These are phyloP conservation scores for Cydia strobilella DNA, from an alignment of 1,140 invertebrate species.

Conservation along the genomic window DNA sequence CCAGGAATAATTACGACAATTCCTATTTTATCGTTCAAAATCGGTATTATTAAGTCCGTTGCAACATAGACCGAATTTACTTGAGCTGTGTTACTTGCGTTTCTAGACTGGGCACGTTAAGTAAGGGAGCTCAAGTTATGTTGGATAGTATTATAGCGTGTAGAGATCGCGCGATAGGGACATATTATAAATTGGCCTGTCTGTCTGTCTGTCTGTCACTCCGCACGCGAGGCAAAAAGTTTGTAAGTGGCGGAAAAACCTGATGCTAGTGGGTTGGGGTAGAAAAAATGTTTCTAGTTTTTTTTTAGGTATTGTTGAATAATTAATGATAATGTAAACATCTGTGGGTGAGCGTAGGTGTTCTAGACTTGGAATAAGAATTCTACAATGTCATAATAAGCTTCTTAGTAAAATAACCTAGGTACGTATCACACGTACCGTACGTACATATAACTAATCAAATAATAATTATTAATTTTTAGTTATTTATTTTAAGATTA, in stretches of 20 bases:
- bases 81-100: background rate
- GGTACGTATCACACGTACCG: too few species aligned
- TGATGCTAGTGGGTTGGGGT: constrained; percentile 9
- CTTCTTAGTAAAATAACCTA: too few species aligned
- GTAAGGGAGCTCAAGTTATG: constrained; percentile 39
- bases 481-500: too few species aligned
- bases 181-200: constrained; percentile 74
- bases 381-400: background rate
- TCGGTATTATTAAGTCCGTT: constrained; percentile 31
- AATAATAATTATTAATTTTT: too few species aligned
- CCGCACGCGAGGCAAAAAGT: constrained; percentile 72
- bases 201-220: constrained; percentile 53
- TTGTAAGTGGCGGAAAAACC: constrained; percentile 45
- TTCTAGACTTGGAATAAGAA: background rate
- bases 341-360: constrained; percentile 1
- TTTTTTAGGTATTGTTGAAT: background rate
- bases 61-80: background rate
- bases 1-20: constrained; percentile 31
- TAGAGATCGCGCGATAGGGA: constrained; percentile 68
- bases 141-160: constrained; percentile 59
- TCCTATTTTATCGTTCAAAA: constrained; percentile 30
- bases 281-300: constrained; percentile 1
- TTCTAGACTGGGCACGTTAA: background rate
- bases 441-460: too few species aligned
- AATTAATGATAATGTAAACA: background rate